Evolutionary conservation across 2,113 vertebrate genomes (phyloP).

Genomic region (Paracanthobrama guichenoti): DNA sequence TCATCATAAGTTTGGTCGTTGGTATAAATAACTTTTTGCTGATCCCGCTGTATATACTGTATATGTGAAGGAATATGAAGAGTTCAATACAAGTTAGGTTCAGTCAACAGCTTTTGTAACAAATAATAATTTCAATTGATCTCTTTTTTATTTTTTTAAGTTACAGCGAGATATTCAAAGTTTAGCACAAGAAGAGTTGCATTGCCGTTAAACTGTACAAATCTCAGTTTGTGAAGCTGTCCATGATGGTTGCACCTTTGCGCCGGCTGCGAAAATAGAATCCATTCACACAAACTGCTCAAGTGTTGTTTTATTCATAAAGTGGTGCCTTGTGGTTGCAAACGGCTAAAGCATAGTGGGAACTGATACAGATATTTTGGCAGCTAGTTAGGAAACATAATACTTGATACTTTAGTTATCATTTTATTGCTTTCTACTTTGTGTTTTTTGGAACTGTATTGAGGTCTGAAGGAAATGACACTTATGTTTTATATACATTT

Average conservation of each 20-base stretch:
- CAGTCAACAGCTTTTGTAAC: not conserved
- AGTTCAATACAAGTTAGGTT: not conserved
- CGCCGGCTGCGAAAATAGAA: constrained; percentile 39
- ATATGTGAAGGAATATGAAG: not conserved
- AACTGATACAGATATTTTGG: constrained; percentile 31
- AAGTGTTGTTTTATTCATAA: constrained; percentile 52
- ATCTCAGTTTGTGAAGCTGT: not conserved
- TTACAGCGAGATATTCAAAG: too few species aligned
- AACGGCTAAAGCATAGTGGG: constrained; percentile 4
- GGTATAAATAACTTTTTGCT: not conserved
- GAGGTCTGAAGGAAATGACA: constrained; percentile 4
- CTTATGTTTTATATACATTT: not conserved
- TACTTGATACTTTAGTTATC: constrained; percentile 21
- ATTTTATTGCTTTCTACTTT: constrained; percentile 17
- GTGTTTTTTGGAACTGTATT: constrained; percentile 1
- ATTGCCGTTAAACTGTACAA: not conserved
- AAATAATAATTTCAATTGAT: not conserved
- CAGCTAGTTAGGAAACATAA: constrained; percentile 30
- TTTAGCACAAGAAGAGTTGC: not conserved
- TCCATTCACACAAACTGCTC: constrained; percentile 30
- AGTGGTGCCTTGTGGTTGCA: constrained; percentile 21
- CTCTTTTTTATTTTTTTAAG: too few species aligned
- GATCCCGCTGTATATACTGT: not conserved
- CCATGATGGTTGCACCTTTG: constrained; percentile 20
- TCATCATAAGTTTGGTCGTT: not conserved